Base-by-base conservation (phyloP, 2,113 vertebrate species). In the Pelobates fuscus region DNA sequence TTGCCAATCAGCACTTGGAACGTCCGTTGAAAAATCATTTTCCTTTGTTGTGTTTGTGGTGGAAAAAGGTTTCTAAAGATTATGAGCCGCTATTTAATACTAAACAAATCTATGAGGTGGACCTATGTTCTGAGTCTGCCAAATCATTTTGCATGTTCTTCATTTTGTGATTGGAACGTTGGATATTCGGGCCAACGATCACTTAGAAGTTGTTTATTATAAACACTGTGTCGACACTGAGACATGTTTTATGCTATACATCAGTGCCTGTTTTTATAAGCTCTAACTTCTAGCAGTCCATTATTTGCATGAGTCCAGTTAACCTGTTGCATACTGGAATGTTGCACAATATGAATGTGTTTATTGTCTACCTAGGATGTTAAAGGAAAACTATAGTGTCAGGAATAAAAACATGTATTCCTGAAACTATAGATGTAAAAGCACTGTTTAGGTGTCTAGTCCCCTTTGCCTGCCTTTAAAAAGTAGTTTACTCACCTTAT, bases 11-110 rank as follows among this genome's bases (percentile, higher is more conserved):
- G 55, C 62, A 76, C 65, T 76, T 76, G 73, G 73, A 76, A 76
- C 55, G 27, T 25, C 41, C 20, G 25, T 30, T 23, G 65, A 76
- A 65, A 76, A 60, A 60, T 76, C 67, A 63, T 76, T 76, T 76
- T 61, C 73, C 61, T 76, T 76, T 76, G 73, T 76, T 76, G 73
- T 76, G 64, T 76, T 76, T 68, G 73, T 58, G 73, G 73, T 76
- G 73, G 73, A 76, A 61, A 52, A 30, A 26, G 43, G 64, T 76
- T 67, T 61, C 63, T 60, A 58, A 68, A 68, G 65, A 76, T 68
- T 76, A 17, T 67, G 57, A 63, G 72, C 64, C 66, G 72, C 54
- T 59, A 76, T 76, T 76, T 68, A 60, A 68, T 52, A 32, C 55
- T 67, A 67, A 76, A 76, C 73, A 76, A 75, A 76, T 68, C 73